phyloP scores from a whole-genome alignment of 2,888 invertebrate species.

The Malachius bipustulatus region DNA sequence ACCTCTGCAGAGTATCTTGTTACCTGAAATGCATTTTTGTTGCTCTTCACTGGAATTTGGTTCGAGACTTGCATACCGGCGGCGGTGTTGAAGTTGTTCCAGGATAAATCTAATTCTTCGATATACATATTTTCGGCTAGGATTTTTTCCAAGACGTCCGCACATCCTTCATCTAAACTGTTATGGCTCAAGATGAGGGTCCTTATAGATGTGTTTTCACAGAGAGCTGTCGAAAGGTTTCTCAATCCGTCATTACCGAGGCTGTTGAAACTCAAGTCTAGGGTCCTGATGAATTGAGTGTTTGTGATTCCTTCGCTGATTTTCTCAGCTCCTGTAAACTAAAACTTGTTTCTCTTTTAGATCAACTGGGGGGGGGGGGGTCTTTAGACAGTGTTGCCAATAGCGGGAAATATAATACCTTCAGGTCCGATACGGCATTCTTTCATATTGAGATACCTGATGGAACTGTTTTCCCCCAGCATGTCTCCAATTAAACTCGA shows the following conservation, averaged over 20 bases:
- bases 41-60: too few relatives aligned
- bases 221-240: conserved; percentile 29
- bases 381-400: too few relatives aligned
- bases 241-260: conserved; percentile 37
- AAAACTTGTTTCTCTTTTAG: too few relatives aligned
- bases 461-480: conserved; percentile 30
- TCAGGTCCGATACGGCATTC: conserved; percentile 34
- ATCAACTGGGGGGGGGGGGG: too few relatives aligned
- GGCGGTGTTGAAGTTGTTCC: conserved; percentile 40
- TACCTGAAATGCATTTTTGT: too few relatives aligned
- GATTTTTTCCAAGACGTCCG: conserved; percentile 32
- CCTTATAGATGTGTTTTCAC: conserved; percentile 29
- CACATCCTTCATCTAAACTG: conserved; percentile 36
- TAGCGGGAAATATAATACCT: conserved; percentile 6
- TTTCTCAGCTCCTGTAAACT: conserved; percentile 30
- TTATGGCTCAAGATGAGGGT: conserved; percentile 41
- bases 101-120: conserved; percentile 40
- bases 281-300: conserved; percentile 28
- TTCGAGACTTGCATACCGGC: too few relatives aligned
- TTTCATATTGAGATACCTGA: conserved; percentile 32
- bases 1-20: conserved; percentile 32
- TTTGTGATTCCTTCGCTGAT: conserved; percentile 31
- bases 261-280: conserved; percentile 38
- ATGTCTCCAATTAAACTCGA: conserved; percentile 33
- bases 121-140: conserved; percentile 35